Percentiles rank a stretch among this genome's conserved stretches.
These are phyloP conservation scores for Siderastrea radians DNA, from an alignment of 92 coral and sea anemone species.

Conservation along the genomic window DNA sequence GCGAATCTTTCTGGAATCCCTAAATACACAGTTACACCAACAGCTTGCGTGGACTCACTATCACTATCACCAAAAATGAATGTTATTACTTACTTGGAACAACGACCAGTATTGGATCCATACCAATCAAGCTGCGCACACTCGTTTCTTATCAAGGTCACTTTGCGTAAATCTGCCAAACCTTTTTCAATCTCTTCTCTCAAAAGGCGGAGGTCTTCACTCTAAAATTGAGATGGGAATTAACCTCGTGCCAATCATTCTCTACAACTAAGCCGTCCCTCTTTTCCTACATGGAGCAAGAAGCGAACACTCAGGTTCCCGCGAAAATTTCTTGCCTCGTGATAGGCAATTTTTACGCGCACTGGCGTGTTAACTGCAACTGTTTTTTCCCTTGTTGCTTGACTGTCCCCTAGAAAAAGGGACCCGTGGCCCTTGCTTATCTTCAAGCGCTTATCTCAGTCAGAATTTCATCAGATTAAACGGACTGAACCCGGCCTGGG, in stretches of 20 bases:
- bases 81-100: constrained; percentile 79
- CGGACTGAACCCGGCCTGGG: no score
- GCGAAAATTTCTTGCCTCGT: no score
- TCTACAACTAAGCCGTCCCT: background rate
- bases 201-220: constrained; percentile 92
- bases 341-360: no score
- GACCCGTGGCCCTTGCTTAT: no score
- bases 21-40: background rate
- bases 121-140: constrained; percentile 99
- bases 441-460: no score
- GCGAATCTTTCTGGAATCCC: background rate
- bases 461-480: no score
- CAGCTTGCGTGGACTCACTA: background rate
- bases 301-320: no score
- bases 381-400: no score
- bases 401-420: no score
- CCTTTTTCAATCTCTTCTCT: constrained; percentile 96
- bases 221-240: constrained; percentile 52
- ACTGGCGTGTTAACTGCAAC: no score
- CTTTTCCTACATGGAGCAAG: no score
- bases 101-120: constrained; percentile 89
- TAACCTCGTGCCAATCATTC: background rate
- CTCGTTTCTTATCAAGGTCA: constrained; percentile 93
- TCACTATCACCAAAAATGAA: background rate
- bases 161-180: constrained; percentile 86